phyloP scores from a whole-genome alignment of 2,113 vertebrate genomes.

The Oceanodroma tethys region DNA sequence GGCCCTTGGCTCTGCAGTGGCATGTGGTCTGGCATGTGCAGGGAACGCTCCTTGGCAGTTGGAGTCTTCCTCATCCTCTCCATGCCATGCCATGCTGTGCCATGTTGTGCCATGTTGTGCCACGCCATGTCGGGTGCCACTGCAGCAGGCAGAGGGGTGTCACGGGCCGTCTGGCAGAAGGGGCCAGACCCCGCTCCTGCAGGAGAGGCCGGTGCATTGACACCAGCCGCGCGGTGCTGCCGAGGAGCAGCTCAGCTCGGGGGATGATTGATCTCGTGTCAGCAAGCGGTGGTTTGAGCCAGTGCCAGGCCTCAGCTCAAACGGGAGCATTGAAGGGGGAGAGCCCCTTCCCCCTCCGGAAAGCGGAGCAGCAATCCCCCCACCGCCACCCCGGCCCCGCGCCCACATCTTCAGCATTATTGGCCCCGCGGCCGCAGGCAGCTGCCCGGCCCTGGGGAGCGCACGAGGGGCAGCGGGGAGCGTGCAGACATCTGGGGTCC shows the following conservation, averaged over 20 bases:
- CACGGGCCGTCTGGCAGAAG: neutral
- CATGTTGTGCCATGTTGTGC: neutral
- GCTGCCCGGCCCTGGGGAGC: neutral
- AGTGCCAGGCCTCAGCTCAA: constrained; percentile 55
- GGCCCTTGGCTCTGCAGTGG: neutral
- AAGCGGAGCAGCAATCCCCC: neutral
- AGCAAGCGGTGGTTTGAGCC: constrained; percentile 51
- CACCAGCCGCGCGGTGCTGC: neutral
- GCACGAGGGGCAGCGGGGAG: rapidly evolving
- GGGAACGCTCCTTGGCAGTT: neutral
- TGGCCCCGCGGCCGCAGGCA: rapidly evolving
- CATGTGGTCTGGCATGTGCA: neutral
- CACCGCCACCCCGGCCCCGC: rapidly evolving
- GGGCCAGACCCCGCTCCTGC: neutral
- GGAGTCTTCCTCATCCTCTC: neutral
- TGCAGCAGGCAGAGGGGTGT: neutral
- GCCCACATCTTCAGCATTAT: neutral
- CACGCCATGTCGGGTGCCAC: rapidly evolving
- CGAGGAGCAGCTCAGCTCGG: neutral
- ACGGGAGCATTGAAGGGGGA: constrained; percentile 50
- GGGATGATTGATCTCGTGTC: constrained; percentile 52
- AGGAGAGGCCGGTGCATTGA: neutral
- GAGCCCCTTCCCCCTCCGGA: constrained; percentile 48
- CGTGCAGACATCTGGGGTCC: rapidly evolving
- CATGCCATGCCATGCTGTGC: neutral